Evolutionary conservation across 2,113 vertebrate genomes (phyloP), one percentile per base, ranked within the genome.

Genomic region (Ardeotis arabs): DNA sequence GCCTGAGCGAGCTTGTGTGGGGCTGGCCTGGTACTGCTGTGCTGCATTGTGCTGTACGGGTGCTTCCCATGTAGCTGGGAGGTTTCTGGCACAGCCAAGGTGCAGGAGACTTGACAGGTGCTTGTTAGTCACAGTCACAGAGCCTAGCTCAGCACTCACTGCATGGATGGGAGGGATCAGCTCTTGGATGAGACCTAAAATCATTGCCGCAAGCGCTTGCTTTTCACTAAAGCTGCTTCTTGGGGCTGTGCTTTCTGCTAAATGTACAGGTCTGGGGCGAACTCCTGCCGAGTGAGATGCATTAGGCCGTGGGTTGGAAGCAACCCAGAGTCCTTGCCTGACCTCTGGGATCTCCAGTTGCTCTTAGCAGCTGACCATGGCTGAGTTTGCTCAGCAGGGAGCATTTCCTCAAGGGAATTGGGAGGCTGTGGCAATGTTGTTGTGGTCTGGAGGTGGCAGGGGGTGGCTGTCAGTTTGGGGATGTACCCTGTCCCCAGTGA

Each of bases 271-370:
- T 64, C 49, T 33, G 41, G 22, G 44, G 28, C 52, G 9, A 44
- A 0, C 23, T 55, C 28, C 28, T 64, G 1, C 33, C 0, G 0
- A 25, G 37, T 20, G 31, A 67, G 19, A 18, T 50, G 31, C 10
- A 2, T 85, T 87, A 69, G 55, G 39, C 67, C 4, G 1, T 8
- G 22, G 17, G 10, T 12, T 83, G 64, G 68, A 94, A 87, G 60
- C 39, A 93, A 9, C 31, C 18, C 19, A n/a, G 8, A 12, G 8
- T 9, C 24, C 9, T 52, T 62, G 17, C 44, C 22, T 70, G 31
- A 24, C 47, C 21, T 59, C 47, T 60, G 39, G 7, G 6, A 12
- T 75, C 50, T 90, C 28, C 1, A 4, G 24, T 53, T 62, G 44
- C n/a, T 63, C 24, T 73, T 28, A 50, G 59, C 2, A 1, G 22